phyloP scores from a whole-genome alignment of 2,797 vertebrate species.

The Acridotheres tristis region DNA sequence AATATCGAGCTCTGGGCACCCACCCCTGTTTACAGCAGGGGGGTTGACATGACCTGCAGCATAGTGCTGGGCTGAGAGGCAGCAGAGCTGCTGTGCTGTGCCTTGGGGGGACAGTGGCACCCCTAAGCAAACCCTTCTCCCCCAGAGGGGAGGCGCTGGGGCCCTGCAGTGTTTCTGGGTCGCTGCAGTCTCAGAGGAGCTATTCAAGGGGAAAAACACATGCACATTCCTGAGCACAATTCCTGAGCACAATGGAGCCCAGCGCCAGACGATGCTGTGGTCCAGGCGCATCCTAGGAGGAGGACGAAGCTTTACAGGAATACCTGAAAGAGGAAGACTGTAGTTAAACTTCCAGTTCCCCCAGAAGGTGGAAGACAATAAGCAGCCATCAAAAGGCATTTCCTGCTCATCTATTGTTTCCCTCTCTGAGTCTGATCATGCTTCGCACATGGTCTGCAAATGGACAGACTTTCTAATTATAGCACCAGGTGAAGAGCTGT shows the following conservation, averaged over 20 bases:
- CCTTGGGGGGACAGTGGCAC: not conserved
- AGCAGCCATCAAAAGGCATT: conserved; percentile 28
- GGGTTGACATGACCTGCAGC: not conserved
- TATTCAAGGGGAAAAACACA: conserved; percentile 38
- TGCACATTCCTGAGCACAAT: conserved; percentile 53
- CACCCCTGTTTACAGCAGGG: not conserved
- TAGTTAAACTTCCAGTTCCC: conserved; percentile 63
- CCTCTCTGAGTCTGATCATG: not conserved
- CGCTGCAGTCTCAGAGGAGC: not conserved
- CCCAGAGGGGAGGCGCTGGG: not conserved
- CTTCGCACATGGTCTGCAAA: not conserved
- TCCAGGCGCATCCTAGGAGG: conserved; percentile 7
- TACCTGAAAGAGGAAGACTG: conserved; percentile 59
- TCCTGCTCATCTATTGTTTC: conserved; percentile 56
- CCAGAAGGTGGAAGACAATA: conserved; percentile 59
- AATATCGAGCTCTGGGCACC: not conserved
- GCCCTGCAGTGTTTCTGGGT: not conserved
- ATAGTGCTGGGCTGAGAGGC: not conserved
- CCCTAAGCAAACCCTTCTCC: not conserved
- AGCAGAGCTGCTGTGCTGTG: not conserved
- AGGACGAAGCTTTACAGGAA: not conserved
- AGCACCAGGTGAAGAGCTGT: not conserved
- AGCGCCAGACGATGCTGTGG: not conserved
- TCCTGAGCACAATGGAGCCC: conserved; percentile 39
- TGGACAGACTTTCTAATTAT: not conserved